phyloP scores from a whole-genome alignment of 2,797 vertebrate species.

The Nyctalus aviator region DNA sequence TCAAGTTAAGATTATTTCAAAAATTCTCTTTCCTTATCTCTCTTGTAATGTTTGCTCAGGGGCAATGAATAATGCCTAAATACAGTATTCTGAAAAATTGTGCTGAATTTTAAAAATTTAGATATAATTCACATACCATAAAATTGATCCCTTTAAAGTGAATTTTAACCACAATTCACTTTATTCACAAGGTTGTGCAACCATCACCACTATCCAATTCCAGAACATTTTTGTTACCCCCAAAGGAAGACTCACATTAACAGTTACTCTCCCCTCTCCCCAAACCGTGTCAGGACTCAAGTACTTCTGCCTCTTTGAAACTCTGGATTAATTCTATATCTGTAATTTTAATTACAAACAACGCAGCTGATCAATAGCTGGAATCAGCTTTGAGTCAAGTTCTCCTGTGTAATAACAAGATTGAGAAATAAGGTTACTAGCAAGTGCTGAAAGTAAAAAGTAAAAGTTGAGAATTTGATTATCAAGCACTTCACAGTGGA shows the following conservation, averaged over 20 bases:
- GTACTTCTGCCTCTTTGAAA: neutral
- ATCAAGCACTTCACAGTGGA: neutral
- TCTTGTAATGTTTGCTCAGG: neutral
- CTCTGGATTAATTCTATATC: neutral
- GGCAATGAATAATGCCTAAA: neutral
- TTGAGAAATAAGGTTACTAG: neutral
- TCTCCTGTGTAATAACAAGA: neutral
- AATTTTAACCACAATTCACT: conserved; percentile 22
- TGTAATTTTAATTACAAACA: neutral
- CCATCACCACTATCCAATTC: neutral
- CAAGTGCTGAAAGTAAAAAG: neutral
- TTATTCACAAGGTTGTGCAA: neutral
- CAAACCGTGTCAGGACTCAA: neutral
- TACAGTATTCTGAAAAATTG: neutral
- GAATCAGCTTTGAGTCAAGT: conserved; percentile 6
- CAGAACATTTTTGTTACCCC: neutral
- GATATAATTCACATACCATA: neutral
- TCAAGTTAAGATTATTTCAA: neutral
- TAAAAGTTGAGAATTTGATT: neutral
- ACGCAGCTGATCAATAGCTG: neutral
- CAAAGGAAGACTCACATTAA: neutral
- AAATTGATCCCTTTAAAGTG: neutral
- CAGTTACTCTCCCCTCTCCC: neutral
- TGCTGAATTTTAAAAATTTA: neutral
- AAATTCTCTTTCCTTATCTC: neutral